Base-by-base conservation (phyloP, 2,888 invertebrate species). In the Drosophila tanythrix region DNA sequence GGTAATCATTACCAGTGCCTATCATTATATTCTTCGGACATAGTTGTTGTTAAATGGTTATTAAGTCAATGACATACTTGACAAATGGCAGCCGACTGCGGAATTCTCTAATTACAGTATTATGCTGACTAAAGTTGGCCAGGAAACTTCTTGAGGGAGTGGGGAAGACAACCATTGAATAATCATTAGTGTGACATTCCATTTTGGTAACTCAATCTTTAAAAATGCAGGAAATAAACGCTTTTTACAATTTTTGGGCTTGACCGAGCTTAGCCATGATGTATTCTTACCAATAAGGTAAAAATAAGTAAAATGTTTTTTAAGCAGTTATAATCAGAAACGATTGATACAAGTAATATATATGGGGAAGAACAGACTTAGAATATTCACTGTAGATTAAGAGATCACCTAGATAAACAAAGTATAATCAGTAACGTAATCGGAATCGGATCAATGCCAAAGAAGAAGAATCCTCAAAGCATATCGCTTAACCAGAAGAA, bases 1-100 rank as follows among this genome's bases (percentile, higher is more conserved):
- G 33, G 53, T 58, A 48, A 53, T 48, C 46, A 48, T 13, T 68
- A 29, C 8, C 10, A 15, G 43, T 15, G 36, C 2, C 21, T 52
- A n/a, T 4, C 27, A 13, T 10, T 21, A 11, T 57, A 29, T 40
- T 29, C 40, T 43, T 6, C 33, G 6, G 11, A 33, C 10, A 43
- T 15, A 43, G 1, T 29, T 43, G 21, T 15, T 57, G n/a, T 31
- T 18, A 25, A 36, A 6, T 21, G 15, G 18, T 18, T 25, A 8
- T n/a, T 15, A 52, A 33, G 21, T 52, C 33, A 21, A 52, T 15
- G 8, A 15, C 21, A 15, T 8, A 4, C 2, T 15, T 21, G 7
- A 7, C 2, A 46, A 21, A 21, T 46, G 21, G 7, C 3, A 7
- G 21, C 8, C 4, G 21, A 21, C 3, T 15, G 25, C 15, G 25